A percentile compares a stretch with the other conserved stretches of the same genome.
Evolutionary conservation across 2,888 invertebrate species (phyloP).

Genomic region (Volucella inflata): DNA sequence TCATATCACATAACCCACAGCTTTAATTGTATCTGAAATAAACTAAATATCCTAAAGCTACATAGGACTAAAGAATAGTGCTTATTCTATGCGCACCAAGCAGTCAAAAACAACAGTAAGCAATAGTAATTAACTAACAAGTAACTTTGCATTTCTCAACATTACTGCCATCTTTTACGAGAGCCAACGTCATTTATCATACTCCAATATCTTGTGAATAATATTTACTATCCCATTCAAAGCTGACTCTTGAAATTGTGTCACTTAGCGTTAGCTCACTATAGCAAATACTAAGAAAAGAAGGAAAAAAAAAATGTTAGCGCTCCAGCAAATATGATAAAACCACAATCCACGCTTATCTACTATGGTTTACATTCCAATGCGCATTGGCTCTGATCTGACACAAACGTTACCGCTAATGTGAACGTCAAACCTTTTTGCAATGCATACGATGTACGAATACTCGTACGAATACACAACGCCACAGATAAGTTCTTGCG

Average conservation of each 20-base stretch:
- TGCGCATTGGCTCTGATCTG: conserved; percentile 11
- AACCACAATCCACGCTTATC: conserved; percentile 65
- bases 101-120: too few relatives aligned
- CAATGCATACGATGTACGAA: conserved; percentile 43
- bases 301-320: neutral
- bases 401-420: neutral
- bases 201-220: conserved; percentile 32
- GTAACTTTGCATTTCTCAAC: neutral
- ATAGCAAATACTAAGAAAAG: conserved; percentile 22
- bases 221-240: conserved; percentile 36
- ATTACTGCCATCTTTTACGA: neutral
- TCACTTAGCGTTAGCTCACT: conserved; percentile 46
- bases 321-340: conserved; percentile 57
- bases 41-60: too few relatives aligned
- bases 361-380: conserved; percentile 56
- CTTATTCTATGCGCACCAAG: too few relatives aligned
- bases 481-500: conserved; percentile 54
- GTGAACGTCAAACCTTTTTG: conserved; percentile 44
- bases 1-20: too few relatives aligned
- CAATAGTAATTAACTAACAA: neutral
- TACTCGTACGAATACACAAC: conserved; percentile 20
- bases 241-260: conserved; percentile 24
- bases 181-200: conserved; percentile 13
- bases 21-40: too few relatives aligned
- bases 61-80: too few relatives aligned